Evolutionary conservation across 2,888 invertebrate species (phyloP).

Genomic region (Cabera pusaria): DNA sequence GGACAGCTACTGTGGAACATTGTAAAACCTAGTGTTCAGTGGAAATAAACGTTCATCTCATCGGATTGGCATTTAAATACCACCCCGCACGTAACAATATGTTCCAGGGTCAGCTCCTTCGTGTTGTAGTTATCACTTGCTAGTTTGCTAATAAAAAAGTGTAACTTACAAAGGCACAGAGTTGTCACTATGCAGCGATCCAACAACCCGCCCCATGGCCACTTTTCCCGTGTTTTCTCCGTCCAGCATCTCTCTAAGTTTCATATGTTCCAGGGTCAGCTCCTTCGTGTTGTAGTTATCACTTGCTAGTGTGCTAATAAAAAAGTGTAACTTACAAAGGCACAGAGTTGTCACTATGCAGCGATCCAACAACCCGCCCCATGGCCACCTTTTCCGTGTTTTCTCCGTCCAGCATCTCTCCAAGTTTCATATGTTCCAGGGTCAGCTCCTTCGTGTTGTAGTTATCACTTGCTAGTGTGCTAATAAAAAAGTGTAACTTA

Average conservation of each 20-base stretch:
- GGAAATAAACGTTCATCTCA: too few species aligned
- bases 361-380: constrained; percentile 92
- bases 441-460: constrained; percentile 47
- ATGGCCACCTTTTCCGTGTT: constrained; percentile 87
- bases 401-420: constrained; percentile 82
- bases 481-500: constrained; percentile 65
- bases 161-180: constrained; percentile 89
- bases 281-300: constrained; percentile 48
- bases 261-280: constrained; percentile 51
- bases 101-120: constrained; percentile 53
- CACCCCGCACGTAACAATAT: too few species aligned
- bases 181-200: constrained; percentile 89
- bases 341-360: constrained; percentile 88
- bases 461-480: too few species aligned
- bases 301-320: too few species aligned
- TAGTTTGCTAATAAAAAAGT: background rate
- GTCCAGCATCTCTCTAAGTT: constrained; percentile 80
- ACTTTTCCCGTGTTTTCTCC: constrained; percentile 87
- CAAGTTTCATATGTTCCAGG: constrained; percentile 65
- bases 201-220: constrained; percentile 90
- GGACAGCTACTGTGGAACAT: too few species aligned
- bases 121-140: constrained; percentile 50
- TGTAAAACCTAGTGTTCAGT: too few species aligned
- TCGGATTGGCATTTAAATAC: too few species aligned
- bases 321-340: constrained; percentile 86